Evolutionary conservation across 2,113 vertebrate species (phyloP), one percentile per base, ranked within the genome.

Genomic region (Okapia johnstoni): DNA sequence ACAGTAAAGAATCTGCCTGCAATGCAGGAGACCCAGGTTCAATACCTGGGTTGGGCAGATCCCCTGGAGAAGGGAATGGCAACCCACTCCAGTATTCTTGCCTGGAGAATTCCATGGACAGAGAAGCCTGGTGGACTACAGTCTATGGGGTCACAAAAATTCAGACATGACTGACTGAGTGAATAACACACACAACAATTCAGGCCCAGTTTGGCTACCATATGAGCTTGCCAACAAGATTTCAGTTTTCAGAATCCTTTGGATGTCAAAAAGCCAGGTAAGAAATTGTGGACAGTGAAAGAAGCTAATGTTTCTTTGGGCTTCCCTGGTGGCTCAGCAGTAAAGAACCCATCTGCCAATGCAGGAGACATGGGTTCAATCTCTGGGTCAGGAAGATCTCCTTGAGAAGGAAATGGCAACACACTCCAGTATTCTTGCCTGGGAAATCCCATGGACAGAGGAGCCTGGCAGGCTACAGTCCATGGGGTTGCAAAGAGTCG

Each of bases 161-260:
- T 73, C 6, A 5, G 21, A 13, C 66, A 25, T 73, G 36, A 40
- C 19, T 73, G 66, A 40, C 11, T 40, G 17, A 40, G 66, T 0
- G 0, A 73, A 73, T 40, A 40, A 23, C 66, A 73, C 36, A 23
- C 12, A 33, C 36, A 57, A 76, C 54, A 77, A 2, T n/a, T 93
- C 4, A 55, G 46, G 76, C 26, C 43, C 55, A 88, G 28, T 95
- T 97, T 90, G 84, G 66, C 84, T 28, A 80, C 52, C 25, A 87
- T 87, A 79, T 93, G 73, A 87, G 17, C 73, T 95, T 96, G 23
- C n/a, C 58, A 88, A 88, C 30, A 93, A 57, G 79, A 79, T 95
- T 90, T 94, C n/a, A 86, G 57, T 85, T 97, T 97, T 94, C 26
- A 88, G 54, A 84, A 93, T 90, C 30, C 61, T 94, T 93, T 55